Conservation (phyloP, 2,797 vertebrate species). For the Zenarchopterus dispar region DNA sequence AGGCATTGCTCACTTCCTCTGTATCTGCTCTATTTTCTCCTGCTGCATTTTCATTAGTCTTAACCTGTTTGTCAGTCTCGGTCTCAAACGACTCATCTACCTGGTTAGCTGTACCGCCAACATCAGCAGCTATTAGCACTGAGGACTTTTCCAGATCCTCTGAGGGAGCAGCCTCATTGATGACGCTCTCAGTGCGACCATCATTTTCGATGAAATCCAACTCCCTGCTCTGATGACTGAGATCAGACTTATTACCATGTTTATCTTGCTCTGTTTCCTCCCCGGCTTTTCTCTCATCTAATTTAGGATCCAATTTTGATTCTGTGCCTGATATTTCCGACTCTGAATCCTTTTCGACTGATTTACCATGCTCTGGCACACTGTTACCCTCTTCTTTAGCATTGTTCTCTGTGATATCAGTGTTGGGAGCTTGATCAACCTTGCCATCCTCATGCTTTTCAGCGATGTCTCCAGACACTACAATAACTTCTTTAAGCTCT, state of each 20-base stretch:
- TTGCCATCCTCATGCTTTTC: slow-evolving; percentile 19
- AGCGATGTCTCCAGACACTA: slow-evolving; percentile 16
- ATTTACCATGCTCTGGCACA: slow-evolving; percentile 15
- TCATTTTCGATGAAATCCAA: slow-evolving; percentile 13
- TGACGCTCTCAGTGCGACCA: not conserved
- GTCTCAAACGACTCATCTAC: not conserved
- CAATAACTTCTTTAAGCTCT: slow-evolving; percentile 15
- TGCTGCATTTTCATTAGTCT: not conserved
- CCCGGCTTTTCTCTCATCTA: not conserved
- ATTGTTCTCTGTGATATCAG: slow-evolving; percentile 7
- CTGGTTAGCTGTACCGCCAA: not conserved
- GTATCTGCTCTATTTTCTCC: slow-evolving; percentile 50
- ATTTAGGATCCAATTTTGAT: slow-evolving; percentile 27
- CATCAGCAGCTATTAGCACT: not conserved
- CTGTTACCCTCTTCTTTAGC: slow-evolving; percentile 3
- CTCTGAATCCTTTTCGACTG: slow-evolving; percentile 3
- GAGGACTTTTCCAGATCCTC: slow-evolving; percentile 13
- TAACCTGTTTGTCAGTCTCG: not conserved
- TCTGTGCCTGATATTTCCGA: slow-evolving; percentile 14
- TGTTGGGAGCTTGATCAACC: slow-evolving; percentile 6
- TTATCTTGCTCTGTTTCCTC: slow-evolving; percentile 39
- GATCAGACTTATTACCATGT: slow-evolving; percentile 27
- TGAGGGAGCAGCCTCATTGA: slow-evolving; percentile 12
- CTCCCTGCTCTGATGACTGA: slow-evolving; percentile 20
- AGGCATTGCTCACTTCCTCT: slow-evolving; percentile 65